Base-by-base conservation (phyloP, 2,113 vertebrate genomes). In the Coptodon rendalli region DNA sequence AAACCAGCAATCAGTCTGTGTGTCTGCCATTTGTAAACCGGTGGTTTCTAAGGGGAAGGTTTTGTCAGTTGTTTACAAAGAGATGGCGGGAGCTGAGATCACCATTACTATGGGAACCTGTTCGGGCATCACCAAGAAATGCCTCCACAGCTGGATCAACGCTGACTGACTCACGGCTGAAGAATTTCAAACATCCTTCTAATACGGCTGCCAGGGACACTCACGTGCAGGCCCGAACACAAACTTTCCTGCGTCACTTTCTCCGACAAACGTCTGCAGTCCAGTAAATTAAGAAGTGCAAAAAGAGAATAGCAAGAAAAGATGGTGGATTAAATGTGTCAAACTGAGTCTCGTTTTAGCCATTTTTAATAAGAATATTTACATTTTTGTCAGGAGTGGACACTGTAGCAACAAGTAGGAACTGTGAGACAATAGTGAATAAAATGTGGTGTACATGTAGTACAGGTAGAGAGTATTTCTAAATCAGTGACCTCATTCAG, bases 121-220 rank as follows among this genome's bases (percentile, higher is more conserved):
- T 93, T 85, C 3, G 73, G 80, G 91, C 86, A 81, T 89, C 80
- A 79, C 82, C 50, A 80, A 80, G 92, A 90, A 94, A 90, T 27
- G 54, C 85, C 88, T 91, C 80, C 80, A 82, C 93, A 91, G 93
- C 91, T 93, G 91, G 92, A 94, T 54, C 76, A 36, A 82, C 54
- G 2, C 9, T 3, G 66, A 48, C 87, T 86, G 92, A 92, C 88
- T 92, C 82, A 91, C 40, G 2, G 83, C 86, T 86, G 57, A 84
- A 93, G 93, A 93, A 95, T 95, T 91, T 83, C 57, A 94, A 87
- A 50, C 53, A 93, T 92, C 81, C 56, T 7, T 9, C 83, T 87
- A 87, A 94, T 80, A 53, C 84, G 83, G 38, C 81, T 88, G 82
- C 40, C 61, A 27, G 24, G 61, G 59, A 83, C 24, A 5, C 82